Evolutionary conservation across 2,888 invertebrate genomes (phyloP), one percentile per base, ranked within the genome.

Genomic region (Chorisops tibialis): DNA sequence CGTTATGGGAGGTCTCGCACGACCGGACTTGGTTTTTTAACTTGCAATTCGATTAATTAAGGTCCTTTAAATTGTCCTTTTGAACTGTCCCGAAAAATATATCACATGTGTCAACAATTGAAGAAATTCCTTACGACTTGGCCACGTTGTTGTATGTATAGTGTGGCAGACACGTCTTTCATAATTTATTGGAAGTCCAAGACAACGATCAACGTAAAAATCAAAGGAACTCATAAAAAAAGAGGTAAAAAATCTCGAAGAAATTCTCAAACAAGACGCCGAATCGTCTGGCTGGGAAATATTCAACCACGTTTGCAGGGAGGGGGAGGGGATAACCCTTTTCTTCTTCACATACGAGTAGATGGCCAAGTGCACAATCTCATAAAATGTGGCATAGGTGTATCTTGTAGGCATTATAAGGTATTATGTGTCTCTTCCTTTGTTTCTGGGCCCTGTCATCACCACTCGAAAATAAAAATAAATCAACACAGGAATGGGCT

Each of bases 381-480:
- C 9, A 30, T 30, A 30, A n/a, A n/a, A n/a, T n/a, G n/a, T n/a
- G n/a, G 30, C 30, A 7, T 30, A 5, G 30, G 30, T 30, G 30
- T 30, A 30, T 30, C 30, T 30, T 30, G 30, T 16, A 30, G 49
- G 51, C 11, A 51, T 51, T 37, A 21, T 41, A 39, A 41, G 41
- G 52, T 54, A 45, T 38, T 24, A 14, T n/a, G 30, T 56, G 43
- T 45, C 18, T 30, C 43, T 45, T 45, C 56, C 63, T 63, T 63
- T 63, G 63, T 63, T 63, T 63, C 60, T 59, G 39, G 59, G 22
- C 18, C 59, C 45, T 63, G 59, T 63, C 63, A 63, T 7, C 49
- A 49, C 30, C 19, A 37, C 30, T 52, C 48, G 54, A 63, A 63
- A 50, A 63, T 61, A 60, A 60, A 63, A 63, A 63, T 60, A 60